A percentile compares a stretch with the other conserved stretches of the same genome.
phyloP scores from a whole-genome alignment of 2,797 vertebrate species.

The Anabas testudineus region DNA sequence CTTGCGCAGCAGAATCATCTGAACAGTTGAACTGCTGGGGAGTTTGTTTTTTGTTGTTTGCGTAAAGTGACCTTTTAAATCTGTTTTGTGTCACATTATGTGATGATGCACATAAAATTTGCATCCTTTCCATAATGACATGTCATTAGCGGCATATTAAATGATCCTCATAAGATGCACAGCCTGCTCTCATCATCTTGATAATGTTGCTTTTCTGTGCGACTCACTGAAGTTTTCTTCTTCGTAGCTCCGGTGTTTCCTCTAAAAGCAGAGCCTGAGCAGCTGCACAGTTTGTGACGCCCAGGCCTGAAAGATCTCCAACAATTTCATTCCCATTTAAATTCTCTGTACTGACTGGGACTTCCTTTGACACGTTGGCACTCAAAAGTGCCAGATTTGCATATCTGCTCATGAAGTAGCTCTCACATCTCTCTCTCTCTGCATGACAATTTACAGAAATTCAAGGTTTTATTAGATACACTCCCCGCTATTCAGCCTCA shows the following conservation, averaged over 20 bases:
- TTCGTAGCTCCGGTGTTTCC: constrained; percentile 19
- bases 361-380: constrained; percentile 54
- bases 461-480: constrained; percentile 48
- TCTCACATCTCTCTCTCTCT: constrained; percentile 35
- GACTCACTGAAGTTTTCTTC: constrained; percentile 13
- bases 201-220: constrained; percentile 33
- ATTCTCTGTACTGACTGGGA: constrained; percentile 29
- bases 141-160: constrained; percentile 11
- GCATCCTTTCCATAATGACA: constrained; percentile 6
- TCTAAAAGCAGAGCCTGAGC: constrained; percentile 24
- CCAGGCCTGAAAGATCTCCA: constrained; percentile 36
- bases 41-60: neutral
- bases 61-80: constrained; percentile 12
- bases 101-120: constrained; percentile 11
- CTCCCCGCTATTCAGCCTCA: constrained; percentile 40
- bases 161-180: constrained; percentile 29
- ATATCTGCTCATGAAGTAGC: constrained; percentile 43
- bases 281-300: constrained; percentile 25
- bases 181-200: constrained; percentile 27
- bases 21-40: neutral
- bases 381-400: constrained; percentile 58
- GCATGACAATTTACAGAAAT: constrained; percentile 49
- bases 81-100: neutral
- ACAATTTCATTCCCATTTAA: constrained; percentile 30
- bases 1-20: neutral